These are phyloP conservation scores for Bufo bufo DNA, from an alignment of 2,113 vertebrate genomes.

Conservation along the genomic window DNA sequence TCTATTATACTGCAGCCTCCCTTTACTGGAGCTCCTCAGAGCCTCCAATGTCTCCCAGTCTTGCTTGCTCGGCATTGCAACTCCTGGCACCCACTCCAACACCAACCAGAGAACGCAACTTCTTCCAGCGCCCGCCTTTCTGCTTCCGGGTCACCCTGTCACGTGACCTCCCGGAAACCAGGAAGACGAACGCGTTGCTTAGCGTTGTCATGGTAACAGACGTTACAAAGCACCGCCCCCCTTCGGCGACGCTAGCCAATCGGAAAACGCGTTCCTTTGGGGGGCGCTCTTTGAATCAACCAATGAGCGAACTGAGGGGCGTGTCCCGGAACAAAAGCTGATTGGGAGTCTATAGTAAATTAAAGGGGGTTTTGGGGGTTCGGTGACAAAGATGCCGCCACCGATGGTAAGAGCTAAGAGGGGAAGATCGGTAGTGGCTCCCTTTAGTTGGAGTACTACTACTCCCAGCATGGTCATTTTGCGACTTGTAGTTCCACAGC, in stretches of 20 bases:
- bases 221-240: background rate
- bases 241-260: slow-evolving; percentile 44
- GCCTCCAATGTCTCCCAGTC: slow-evolving; percentile 74
- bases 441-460: background rate
- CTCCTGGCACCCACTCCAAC: rapidly evolving
- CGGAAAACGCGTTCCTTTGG: slow-evolving; percentile 40
- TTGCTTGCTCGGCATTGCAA: slow-evolving; percentile 58
- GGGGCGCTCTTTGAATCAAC: slow-evolving; percentile 68
- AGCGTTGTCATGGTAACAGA: background rate
- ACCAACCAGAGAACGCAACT: background rate
- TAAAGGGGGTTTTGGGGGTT: background rate
- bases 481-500: background rate
- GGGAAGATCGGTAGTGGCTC: no score
- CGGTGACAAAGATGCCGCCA: background rate
- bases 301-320: slow-evolving; percentile 68
- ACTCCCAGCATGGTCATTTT: background rate
- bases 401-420: background rate
- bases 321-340: slow-evolving; percentile 63
- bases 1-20: slow-evolving; percentile 69
- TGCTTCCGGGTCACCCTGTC: background rate
- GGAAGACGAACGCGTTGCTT: background rate
- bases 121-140: background rate
- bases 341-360: background rate
- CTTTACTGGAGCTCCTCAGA: slow-evolving; percentile 71
- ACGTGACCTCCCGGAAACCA: background rate